phyloP scores from a whole-genome alignment of 2,797 vertebrate genomes.

The Danionella dracula region DNA sequence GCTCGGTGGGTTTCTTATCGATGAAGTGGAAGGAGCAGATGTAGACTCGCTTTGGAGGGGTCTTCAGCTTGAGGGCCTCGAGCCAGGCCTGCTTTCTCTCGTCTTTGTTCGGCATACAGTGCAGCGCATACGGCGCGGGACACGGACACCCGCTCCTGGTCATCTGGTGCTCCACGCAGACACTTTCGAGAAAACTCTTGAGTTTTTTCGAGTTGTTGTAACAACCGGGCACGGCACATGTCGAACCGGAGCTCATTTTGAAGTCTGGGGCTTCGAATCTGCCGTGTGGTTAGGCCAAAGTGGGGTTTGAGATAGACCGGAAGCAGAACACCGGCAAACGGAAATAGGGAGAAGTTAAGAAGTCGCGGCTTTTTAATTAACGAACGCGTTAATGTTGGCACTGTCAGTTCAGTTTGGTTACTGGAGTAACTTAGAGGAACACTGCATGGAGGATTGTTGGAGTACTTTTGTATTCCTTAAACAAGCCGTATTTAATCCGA shows the following conservation, averaged over 20 bases:
- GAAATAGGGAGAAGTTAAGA: neutral
- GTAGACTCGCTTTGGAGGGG: constrained; percentile 12
- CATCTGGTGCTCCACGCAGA: neutral
- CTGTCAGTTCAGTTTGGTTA: no score
- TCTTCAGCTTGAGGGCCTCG: constrained; percentile 9
- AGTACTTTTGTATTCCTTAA: no score
- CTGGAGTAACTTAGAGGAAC: no score
- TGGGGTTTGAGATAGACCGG: neutral
- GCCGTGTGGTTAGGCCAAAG: neutral
- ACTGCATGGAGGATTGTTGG: no score
- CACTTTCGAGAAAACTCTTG: neutral
- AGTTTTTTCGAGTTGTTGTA: constrained; percentile 21
- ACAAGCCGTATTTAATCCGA: no score
- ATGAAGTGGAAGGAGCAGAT: constrained; percentile 23
- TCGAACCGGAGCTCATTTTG: constrained; percentile 22
- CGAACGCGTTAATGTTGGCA: neutral
- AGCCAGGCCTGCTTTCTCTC: constrained; percentile 18
- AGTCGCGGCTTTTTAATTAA: neutral
- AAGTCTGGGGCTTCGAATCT: neutral
- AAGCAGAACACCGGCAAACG: constrained; percentile 16
- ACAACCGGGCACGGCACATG: constrained; percentile 5
- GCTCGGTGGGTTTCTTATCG: constrained; percentile 22
- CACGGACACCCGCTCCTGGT: neutral
- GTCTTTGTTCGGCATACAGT: constrained; percentile 10
- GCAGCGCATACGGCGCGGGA: neutral